Base-by-base conservation (phyloP, 2,797 vertebrate species). In the Characodon lateralis region DNA sequence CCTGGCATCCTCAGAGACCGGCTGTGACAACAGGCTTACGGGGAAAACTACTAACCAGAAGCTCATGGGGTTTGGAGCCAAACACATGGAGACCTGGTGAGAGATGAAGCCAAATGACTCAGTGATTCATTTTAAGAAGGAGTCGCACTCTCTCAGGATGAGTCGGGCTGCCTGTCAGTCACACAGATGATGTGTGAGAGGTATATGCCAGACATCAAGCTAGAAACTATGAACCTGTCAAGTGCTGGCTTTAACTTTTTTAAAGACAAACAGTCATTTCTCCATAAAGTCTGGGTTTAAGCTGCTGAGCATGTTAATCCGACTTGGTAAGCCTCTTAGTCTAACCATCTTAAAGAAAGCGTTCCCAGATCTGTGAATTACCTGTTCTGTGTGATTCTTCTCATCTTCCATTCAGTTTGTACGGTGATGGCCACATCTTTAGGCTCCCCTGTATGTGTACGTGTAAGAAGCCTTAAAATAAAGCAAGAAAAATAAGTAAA, bases 31-130 rank as follows among this genome's bases (percentile, higher is more conserved):
- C 81, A 79, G 80, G 87, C 86, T 92, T 91, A 90, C 69, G 80
- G 86, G 48, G 88, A 85, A 92, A 87, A 80, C 77, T 78, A 86
- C 90, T 85, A 88, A 85, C 87, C 75, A 73, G 72, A 81, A 92
- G 83, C 82, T 88, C 83, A 79, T 81, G 0, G 22, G 73, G 77
- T 56, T 46, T 68, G 48, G 71, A 83, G 87, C 72, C 85, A 83
- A 88, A 88, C 92, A 93, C 91, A 90, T 90, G 89, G 87, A 78
- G 73, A 80, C 68, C 39, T 3, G 66, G 61, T 2, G 77, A 73
- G 74, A 66, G 78, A 53, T 24, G 28, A 70, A 74, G 43, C 22
- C 39, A 75, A 75, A 75, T 85, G 88, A 87, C 90, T 90, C 80
- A 74, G 66, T 88, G 83, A 81, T 80, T 85, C 79, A 76, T 76